These are phyloP conservation scores for Drosophila ficusphila DNA, from an alignment of 1,140 invertebrate species.

Conservation along the genomic window DNA sequence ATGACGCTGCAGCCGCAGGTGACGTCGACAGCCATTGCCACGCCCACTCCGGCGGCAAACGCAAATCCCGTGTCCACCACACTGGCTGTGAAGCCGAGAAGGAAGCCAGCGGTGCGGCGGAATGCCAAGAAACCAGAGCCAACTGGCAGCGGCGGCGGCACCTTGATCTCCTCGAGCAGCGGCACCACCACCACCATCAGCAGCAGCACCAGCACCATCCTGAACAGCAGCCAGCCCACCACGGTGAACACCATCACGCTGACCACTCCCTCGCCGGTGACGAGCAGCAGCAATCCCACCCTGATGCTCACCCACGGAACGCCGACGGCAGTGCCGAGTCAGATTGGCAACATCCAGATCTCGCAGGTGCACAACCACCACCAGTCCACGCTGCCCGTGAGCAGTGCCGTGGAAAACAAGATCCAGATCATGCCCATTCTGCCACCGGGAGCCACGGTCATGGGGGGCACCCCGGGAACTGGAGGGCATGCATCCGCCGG, in stretches of 20 bases:
- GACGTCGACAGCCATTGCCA: slow-evolving; percentile 33
- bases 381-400: slow-evolving; percentile 46
- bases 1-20: slow-evolving; percentile 55
- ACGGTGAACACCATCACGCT: slow-evolving; percentile 52
- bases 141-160: slow-evolving; percentile 3
- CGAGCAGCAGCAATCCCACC: slow-evolving; percentile 33
- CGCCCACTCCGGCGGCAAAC: slow-evolving; percentile 23
- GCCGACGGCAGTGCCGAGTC: slow-evolving; percentile 77
- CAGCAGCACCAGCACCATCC: slow-evolving; percentile 8
- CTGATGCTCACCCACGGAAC: slow-evolving; percentile 54
- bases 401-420: slow-evolving; percentile 79
- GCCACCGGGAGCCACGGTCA: slow-evolving; percentile 61
- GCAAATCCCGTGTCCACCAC: slow-evolving; percentile 46
- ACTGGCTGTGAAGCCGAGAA: slow-evolving; percentile 71
- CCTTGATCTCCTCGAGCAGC: slow-evolving; percentile 10
- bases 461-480: slow-evolving; percentile 50
- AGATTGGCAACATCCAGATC: slow-evolving; percentile 84
- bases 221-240: slow-evolving; percentile 26
- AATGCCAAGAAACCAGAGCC: slow-evolving; percentile 74
- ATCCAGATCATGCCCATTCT: slow-evolving; percentile 84
- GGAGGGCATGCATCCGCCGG: slow-evolving; percentile 19
- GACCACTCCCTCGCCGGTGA: slow-evolving; percentile 28
- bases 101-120: slow-evolving; percentile 74
- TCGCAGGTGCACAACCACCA: slow-evolving; percentile 73
- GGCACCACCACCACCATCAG: slow-evolving; percentile 18